Evolutionary conservation across 2,888 invertebrate species (phyloP), one percentile per base, ranked within the genome.

Genomic region (Nasonovia ribisnigri): DNA sequence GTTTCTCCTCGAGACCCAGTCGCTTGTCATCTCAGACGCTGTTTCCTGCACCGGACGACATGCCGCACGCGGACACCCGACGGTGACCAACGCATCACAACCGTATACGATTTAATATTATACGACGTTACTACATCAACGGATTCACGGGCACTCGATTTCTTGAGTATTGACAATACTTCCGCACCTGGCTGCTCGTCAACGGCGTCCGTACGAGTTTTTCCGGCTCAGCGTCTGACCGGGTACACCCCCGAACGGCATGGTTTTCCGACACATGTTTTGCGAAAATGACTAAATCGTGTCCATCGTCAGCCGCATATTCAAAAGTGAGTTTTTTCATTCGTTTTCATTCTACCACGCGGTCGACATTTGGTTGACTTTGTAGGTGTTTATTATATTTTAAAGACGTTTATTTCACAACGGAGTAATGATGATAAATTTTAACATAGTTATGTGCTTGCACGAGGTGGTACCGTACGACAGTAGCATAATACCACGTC

Each of bases 251-350:
- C 20, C 43, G 43, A 26, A 43, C 11, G 43, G 43, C 4, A n/a
- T 29, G 46, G 6, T 91, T 84, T 42, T 42, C 26, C 77, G 51
- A 26, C 26, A 84, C 43, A 16, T 29, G 67, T n/a, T n/a, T 60
- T 43, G 11, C 42, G 84, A 84, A 77, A 42, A 91, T 91, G 91
- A 91, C 43, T 36, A 84, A 29, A 46, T 57, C 84, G 84, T n/a
- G 42, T 51, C 13, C 91, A n/a, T 24, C 84, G 10, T 20, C 36
- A 16, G 24, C 29, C n/a, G 6, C 48, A 16, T 43, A 57, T 57
- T 91, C 57, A 24, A 57, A 91, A n/a, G 91, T 91, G 13, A 91
- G 91, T 91, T 43, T 84, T 91, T 84, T 48, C 67, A n/a, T 48
- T 46, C 16, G 48, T 54, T 51, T 54, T 26, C 26, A 8, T 36